Base-by-base conservation (phyloP, 2,113 vertebrate species). In the Cheirogaleus medius region DNA sequence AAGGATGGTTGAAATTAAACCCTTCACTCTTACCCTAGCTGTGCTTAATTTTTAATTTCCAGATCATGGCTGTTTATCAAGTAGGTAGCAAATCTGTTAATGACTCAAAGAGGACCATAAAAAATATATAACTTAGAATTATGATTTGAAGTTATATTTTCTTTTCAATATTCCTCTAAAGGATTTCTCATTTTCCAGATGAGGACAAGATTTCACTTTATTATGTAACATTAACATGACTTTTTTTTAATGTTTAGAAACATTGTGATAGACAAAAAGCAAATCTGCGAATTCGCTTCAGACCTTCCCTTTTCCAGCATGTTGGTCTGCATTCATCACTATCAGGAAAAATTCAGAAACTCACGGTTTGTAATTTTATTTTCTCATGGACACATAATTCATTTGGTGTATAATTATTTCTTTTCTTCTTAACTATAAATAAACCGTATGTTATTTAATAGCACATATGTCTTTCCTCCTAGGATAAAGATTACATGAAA, bases 401-500 rank as follows among this genome's bases (percentile, higher is more conserved):
- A 11, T 73, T 25, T 78, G 21, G 29, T 11, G 1, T 74, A 37
- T 88, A 34, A 14, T 68, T 82, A 47, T 54, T 66, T 8, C 14
- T 84, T 56, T 81, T 96, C n/a, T 88, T 94, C 94, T 93, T 87
- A 86, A 95, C 34, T 39, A 68, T 83, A 95, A 69, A 47, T 63
- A 68, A 92, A 9, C 52, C 32, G 0, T 0, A 5, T 94, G 4
- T 63, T 96, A 76, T 52, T 66, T 88, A 91, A 89, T 25, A 44
- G 1, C 12, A 2, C 92, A 15, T 90, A 71, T 96, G 32, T 97
- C 90, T 98, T 60, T 98, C 68, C 94, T 98, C 97, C 97, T 95
- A 99, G 99, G 99, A 99, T 98, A 99, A 99, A 98, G 99, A 99
- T 98, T 99, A 99, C 98, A 98, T 99, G 99, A 99, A 99, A 98